phyloP scores from a whole-genome alignment of 1,140 invertebrate genomes.

The Drosophila paulistorum region DNA sequence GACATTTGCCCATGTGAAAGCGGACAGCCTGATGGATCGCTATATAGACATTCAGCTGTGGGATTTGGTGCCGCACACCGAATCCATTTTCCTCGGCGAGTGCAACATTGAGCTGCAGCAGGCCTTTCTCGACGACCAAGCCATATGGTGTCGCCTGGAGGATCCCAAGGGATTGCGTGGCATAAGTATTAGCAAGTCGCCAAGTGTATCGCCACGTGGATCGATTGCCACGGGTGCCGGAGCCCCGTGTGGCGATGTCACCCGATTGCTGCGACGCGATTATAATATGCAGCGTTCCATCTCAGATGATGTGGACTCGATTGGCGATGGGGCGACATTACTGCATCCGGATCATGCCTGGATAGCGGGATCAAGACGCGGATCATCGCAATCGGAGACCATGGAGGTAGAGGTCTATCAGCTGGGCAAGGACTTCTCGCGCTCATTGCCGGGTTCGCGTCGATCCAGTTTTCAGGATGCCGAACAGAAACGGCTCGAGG shows the following conservation, averaged over 20 bases:
- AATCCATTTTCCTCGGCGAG: slow-evolving; percentile 93
- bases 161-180: slow-evolving; percentile 88
- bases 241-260: slow-evolving; percentile 83
- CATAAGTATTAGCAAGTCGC: slow-evolving; percentile 85
- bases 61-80: slow-evolving; percentile 91
- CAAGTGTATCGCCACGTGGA: slow-evolving; percentile 90
- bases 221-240: slow-evolving; percentile 86
- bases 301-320: slow-evolving; percentile 89
- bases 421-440: slow-evolving; percentile 92
- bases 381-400: slow-evolving; percentile 93
- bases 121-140: slow-evolving; percentile 92
- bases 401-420: slow-evolving; percentile 93
- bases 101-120: slow-evolving; percentile 90
- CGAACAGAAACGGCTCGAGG: slow-evolving; percentile 84
- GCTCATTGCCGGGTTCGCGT: slow-evolving; percentile 91
- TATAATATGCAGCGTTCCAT: slow-evolving; percentile 88
- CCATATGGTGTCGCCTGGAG: slow-evolving; percentile 94
- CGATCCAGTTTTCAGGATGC: slow-evolving; percentile 91
- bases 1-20: slow-evolving; percentile 90
- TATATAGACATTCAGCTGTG: slow-evolving; percentile 93
- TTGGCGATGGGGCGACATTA: slow-evolving; percentile 88
- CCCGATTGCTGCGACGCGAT: slow-evolving; percentile 86
- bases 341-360: slow-evolving; percentile 93
- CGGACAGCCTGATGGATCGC: slow-evolving; percentile 90
- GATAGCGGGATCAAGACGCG: slow-evolving; percentile 89